Evolutionary conservation across 2,113 vertebrate species (phyloP).

Genomic region (Lipophrys pholis): DNA sequence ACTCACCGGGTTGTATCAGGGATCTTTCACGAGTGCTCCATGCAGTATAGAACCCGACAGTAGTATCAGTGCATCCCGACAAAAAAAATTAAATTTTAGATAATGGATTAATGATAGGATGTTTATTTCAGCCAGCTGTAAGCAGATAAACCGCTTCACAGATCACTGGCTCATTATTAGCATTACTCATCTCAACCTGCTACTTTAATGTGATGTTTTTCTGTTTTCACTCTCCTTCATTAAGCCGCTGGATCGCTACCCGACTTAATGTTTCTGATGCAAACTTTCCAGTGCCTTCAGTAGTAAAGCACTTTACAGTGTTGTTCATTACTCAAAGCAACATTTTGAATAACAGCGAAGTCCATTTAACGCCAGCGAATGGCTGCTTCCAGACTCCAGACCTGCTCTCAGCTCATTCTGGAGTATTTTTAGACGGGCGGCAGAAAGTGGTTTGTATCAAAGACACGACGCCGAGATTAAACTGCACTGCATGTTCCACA

Average conservation of each 20-base stretch:
- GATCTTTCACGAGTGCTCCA: no score
- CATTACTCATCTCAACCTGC: not conserved
- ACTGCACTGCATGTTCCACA: not conserved
- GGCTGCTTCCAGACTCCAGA: not conserved
- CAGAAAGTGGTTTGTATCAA: not conserved
- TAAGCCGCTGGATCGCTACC: not conserved
- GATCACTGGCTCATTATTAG: not conserved
- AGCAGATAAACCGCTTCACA: not conserved
- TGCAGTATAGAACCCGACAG: no score
- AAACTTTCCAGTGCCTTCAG: conserved; percentile 11
- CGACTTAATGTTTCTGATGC: conserved; percentile 15
- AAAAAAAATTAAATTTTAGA: no score
- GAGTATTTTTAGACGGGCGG: not conserved
- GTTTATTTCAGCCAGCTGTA: no score
- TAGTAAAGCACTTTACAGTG: conserved; percentile 8
- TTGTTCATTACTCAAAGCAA: conserved; percentile 23
- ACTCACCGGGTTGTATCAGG: no score
- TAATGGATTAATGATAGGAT: no score
- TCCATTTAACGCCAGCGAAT: conserved; percentile 7
- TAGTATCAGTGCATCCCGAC: no score
- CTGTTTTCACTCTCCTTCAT: conserved; percentile 9
- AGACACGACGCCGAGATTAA: not conserved
- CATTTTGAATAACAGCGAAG: conserved; percentile 18
- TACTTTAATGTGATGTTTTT: conserved; percentile 10
- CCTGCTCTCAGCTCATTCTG: not conserved